Percentiles rank a stretch among this genome's conserved stretches.
Evolutionary conservation across 2,888 invertebrate species (phyloP).

Genomic region (Standfussiana lucernea): DNA sequence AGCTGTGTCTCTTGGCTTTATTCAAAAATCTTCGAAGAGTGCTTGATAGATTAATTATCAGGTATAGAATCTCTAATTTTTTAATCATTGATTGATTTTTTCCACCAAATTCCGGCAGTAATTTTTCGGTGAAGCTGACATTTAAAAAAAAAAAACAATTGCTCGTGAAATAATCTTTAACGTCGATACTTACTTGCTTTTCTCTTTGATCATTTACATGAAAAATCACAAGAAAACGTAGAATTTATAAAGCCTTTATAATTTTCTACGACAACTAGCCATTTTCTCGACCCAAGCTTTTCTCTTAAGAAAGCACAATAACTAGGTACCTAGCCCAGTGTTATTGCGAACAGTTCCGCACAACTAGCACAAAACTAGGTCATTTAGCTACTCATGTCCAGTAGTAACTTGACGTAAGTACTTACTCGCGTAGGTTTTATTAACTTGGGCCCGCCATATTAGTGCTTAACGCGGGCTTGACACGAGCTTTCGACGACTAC

Average conservation of each 20-base stretch:
- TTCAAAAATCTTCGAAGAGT: background rate
- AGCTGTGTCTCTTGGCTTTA: too few species aligned
- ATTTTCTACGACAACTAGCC: background rate
- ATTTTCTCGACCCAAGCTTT: conserved; percentile 15
- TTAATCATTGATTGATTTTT: background rate
- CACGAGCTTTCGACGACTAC: background rate
- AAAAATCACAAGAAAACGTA: background rate
- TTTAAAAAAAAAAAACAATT: too few species aligned
- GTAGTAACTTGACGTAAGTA: conserved; percentile 43
- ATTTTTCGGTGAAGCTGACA: background rate
- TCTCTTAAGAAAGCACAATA: conserved; percentile 6
- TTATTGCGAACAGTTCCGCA: conserved; percentile 42
- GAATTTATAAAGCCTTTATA: conserved; percentile 1
- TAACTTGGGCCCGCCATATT: conserved; percentile 16
- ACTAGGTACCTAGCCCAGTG: conserved; percentile 14
- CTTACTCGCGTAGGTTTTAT: conserved; percentile 38
- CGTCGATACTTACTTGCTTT: background rate
- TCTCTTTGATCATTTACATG: background rate
- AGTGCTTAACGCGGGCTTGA: conserved; percentile 11
- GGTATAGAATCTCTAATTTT: background rate
- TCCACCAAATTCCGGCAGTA: background rate
- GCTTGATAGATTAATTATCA: background rate
- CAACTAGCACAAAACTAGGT: conserved; percentile 51
- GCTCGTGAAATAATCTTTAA: too few species aligned
- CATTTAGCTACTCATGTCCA: conserved; percentile 51